Evolutionary conservation across 2,113 vertebrate species (phyloP).

Genomic region (Antidorcas marsupialis): DNA sequence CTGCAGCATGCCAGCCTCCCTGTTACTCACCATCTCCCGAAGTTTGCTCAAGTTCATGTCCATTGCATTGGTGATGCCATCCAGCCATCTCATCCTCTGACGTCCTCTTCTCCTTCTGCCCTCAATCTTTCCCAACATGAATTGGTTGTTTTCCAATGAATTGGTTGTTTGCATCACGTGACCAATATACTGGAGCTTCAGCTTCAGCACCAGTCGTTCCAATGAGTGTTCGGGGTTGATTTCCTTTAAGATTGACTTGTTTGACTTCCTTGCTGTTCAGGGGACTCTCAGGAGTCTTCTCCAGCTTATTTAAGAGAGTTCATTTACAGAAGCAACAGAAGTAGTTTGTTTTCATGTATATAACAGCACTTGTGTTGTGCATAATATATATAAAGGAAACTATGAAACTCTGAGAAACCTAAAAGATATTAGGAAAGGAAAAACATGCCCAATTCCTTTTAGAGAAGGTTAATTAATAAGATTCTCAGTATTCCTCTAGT

Average conservation of each 20-base stretch:
- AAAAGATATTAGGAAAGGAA: not conserved
- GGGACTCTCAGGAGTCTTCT: not conserved
- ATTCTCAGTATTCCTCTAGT: not conserved
- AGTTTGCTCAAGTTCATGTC: not conserved
- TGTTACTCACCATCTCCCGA: not conserved
- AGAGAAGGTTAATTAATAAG: not conserved
- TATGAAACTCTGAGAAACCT: not conserved
- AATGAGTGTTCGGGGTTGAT: not conserved
- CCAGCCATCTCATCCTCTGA: not conserved
- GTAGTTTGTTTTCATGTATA: slow-evolving; percentile 31
- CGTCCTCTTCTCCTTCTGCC: not conserved
- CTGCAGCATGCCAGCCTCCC: not conserved
- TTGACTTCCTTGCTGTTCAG: not conserved
- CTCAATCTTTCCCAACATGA: not conserved
- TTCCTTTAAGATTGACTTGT: not conserved
- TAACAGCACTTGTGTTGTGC: not conserved
- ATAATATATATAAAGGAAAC: not conserved
- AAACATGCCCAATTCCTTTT: not conserved
- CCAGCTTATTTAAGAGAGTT: not conserved
- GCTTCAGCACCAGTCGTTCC: not conserved
- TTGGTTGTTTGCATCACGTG: not conserved
- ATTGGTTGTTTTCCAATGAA: not conserved
- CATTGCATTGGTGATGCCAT: not conserved
- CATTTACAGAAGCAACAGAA: not conserved
- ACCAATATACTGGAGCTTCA: not conserved